Percentiles rank a stretch among this genome's conserved stretches.
These are phyloP conservation scores for Hippoglossus hippoglossus DNA, from an alignment of 2,797 vertebrate genomes.

Conservation along the genomic window DNA sequence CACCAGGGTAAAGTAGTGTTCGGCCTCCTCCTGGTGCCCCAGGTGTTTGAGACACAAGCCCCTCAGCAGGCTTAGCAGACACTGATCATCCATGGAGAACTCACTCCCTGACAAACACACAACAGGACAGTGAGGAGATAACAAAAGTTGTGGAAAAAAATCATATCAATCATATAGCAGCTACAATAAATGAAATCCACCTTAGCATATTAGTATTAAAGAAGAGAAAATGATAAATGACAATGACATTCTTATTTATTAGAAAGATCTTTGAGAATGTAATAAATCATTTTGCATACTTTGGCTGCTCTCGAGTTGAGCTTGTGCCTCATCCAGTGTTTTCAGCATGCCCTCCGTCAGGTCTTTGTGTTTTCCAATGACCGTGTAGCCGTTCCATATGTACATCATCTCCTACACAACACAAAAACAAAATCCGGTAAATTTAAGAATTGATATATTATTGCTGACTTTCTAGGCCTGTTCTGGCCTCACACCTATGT, in stretches of 20 bases:
- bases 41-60: conserved; percentile 96
- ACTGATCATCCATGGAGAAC: conserved; percentile 91
- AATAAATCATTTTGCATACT: conserved; percentile 80
- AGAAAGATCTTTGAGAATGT: background rate
- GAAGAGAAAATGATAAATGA: background rate
- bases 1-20: conserved; percentile 94
- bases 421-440: conserved; percentile 21
- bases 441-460: background rate
- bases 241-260: background rate
- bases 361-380: conserved; percentile 94
- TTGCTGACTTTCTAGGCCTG: no score
- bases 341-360: conserved; percentile 94
- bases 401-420: conserved; percentile 97
- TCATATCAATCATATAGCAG: background rate
- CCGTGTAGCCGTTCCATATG: conserved; percentile 98
- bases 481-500: no score
- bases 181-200: conserved; percentile 6
- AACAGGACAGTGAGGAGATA: conserved; percentile 26
- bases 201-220: background rate
- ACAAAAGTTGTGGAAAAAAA: conserved; percentile 13
- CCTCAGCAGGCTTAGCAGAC: conserved; percentile 92
- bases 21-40: conserved; percentile 90
- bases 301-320: conserved; percentile 85
- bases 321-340: conserved; percentile 91
- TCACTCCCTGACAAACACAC: conserved; percentile 85